These are phyloP conservation scores for Vanessa tameamea DNA, from an alignment of 1,140 invertebrate genomes.

Conservation along the genomic window DNA sequence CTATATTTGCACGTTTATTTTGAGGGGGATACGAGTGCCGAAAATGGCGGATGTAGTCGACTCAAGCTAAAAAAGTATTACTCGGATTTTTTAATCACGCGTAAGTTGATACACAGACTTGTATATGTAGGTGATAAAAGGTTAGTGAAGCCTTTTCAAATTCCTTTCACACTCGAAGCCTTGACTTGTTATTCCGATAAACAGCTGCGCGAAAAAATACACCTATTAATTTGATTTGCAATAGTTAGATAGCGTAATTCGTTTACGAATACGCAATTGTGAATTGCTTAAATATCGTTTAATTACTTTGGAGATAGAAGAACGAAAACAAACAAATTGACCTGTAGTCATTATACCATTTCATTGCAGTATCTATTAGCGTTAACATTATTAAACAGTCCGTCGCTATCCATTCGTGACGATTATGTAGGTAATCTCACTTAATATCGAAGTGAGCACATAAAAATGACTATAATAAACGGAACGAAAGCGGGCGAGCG, in stretches of 20 bases:
- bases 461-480: conserved; percentile 45
- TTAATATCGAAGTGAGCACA: conserved; percentile 42
- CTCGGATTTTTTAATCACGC: conserved; percentile 29
- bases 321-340: neutral
- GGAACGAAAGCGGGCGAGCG: conserved; percentile 47
- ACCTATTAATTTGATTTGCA: conserved; percentile 40
- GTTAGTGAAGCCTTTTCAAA: conserved; percentile 37
- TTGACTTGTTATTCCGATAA: conserved; percentile 63
- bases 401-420: conserved; percentile 31
- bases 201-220: conserved; percentile 50
- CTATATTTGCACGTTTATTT: conserved; percentile 48
- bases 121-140: conserved; percentile 26
- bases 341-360: too few relatives aligned
- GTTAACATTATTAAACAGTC: conserved; percentile 26
- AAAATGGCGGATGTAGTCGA: conserved; percentile 42
- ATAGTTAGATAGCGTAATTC: conserved; percentile 54
- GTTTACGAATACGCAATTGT: conserved; percentile 53
- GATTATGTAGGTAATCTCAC: conserved; percentile 35
- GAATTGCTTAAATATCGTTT: conserved; percentile 28
- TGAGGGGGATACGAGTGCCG: conserved; percentile 39
- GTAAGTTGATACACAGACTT: conserved; percentile 19
- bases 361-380: neutral
- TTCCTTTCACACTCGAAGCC: conserved; percentile 63
- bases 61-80: conserved; percentile 21
- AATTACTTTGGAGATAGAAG: neutral